Conservation (phyloP, 2,888 invertebrate species). For the Nudaria mundana region DNA sequence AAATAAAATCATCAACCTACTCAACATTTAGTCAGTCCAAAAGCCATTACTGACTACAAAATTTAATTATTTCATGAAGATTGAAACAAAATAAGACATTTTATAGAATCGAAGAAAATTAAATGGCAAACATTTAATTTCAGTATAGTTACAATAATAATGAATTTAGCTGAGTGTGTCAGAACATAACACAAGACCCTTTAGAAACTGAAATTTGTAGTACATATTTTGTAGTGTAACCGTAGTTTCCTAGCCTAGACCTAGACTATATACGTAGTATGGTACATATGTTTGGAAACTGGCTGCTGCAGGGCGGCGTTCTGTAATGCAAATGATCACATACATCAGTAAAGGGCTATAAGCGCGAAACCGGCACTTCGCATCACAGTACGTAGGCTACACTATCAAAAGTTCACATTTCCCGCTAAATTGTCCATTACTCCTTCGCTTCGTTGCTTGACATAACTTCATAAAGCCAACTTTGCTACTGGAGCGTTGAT, state of each 20-base stretch:
- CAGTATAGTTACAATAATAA: too few species aligned
- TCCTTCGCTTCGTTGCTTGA: conserved; percentile 29
- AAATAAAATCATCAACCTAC: too few species aligned
- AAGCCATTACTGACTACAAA: too few species aligned
- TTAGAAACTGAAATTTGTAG: too few species aligned
- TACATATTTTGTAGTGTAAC: neutral
- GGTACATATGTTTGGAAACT: conserved; percentile 60
- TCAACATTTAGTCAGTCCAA: too few species aligned
- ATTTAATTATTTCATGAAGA: too few species aligned
- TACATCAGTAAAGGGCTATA: conserved; percentile 51
- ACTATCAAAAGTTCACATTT: conserved; percentile 48
- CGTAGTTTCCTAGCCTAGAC: conserved; percentile 18
- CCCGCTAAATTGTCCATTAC: conserved; percentile 25
- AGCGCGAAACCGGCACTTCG: conserved; percentile 50
- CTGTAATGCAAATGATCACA: conserved; percentile 76
- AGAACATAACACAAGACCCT: too few species aligned
- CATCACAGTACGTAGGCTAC: conserved; percentile 29
- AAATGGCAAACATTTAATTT: too few species aligned
- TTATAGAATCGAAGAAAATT: too few species aligned
- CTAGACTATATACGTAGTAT: conserved; percentile 35
- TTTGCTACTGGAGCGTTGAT: conserved; percentile 11
- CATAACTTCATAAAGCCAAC: conserved; percentile 14
- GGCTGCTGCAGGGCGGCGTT: conserved; percentile 54
- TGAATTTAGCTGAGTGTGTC: neutral
- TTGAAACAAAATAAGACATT: too few species aligned